Conservation (phyloP, 2,797 vertebrate genomes). For the Scleropages formosus region DNA sequence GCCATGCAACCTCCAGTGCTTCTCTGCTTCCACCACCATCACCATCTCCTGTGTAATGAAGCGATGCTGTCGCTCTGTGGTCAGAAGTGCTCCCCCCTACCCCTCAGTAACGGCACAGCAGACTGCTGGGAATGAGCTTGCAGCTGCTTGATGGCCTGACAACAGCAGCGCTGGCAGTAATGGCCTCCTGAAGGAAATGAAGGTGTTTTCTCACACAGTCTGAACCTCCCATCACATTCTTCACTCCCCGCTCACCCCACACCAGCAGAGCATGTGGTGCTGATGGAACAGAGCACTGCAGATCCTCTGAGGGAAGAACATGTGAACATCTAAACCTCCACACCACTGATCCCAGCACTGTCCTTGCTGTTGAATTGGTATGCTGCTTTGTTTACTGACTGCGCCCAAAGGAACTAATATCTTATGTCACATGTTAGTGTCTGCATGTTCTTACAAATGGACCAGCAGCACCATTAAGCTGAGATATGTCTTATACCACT, state of each 20-base stretch:
- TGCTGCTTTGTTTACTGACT: background rate
- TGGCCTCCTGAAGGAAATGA: conserved; percentile 10
- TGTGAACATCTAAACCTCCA: background rate
- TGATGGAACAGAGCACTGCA: too few species aligned
- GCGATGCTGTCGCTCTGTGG: background rate
- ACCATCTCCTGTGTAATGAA: background rate
- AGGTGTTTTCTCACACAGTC: background rate
- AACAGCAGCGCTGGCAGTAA: background rate
- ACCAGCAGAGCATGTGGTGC: too few species aligned
- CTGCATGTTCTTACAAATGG: conserved; percentile 8
- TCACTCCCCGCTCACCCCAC: background rate
- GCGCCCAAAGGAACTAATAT: background rate
- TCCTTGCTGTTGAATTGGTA: background rate
- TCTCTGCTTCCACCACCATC: background rate
- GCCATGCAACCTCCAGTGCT: background rate
- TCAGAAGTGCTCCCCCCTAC: background rate
- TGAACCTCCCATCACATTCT: background rate
- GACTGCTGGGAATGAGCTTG: background rate
- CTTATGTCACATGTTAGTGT: conserved; percentile 26
- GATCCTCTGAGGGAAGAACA: too few species aligned
- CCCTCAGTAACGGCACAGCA: background rate
- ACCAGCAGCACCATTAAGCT: conserved; percentile 15
- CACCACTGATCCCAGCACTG: background rate
- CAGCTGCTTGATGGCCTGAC: background rate
- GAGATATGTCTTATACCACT: background rate